A percentile compares a stretch with the other conserved stretches of the same genome.
These are phyloP conservation scores for Leucania comma DNA, from an alignment of 2,888 invertebrate species.

Conservation along the genomic window DNA sequence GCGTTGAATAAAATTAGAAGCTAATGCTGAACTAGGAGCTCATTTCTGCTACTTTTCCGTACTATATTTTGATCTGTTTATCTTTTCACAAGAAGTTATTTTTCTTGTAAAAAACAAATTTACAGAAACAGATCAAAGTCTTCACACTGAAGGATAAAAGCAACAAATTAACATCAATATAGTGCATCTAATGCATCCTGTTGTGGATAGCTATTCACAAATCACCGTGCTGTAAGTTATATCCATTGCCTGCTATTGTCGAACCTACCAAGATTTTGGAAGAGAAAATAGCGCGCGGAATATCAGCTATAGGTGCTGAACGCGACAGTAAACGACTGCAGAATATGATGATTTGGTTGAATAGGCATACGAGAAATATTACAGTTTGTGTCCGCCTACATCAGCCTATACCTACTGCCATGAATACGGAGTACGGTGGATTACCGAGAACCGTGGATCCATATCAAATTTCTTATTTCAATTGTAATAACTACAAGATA, in stretches of 20 bases:
- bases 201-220: not conserved
- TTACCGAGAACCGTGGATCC: not conserved
- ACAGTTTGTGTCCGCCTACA: not conserved
- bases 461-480: not conserved
- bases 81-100: too few species aligned
- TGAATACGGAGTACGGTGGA: not conserved
- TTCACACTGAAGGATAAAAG: too few species aligned
- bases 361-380: not conserved
- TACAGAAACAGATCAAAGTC: not conserved
- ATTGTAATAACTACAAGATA: not conserved
- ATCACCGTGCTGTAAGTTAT: too few species aligned
- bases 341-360: not conserved
- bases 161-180: not conserved
- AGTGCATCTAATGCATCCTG: not conserved
- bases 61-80: not conserved
- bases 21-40: not conserved
- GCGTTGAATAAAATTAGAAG: slow-evolving; percentile 24
- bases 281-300: too few species aligned
- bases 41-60: not conserved
- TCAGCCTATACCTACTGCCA: not conserved
- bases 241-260: too few species aligned
- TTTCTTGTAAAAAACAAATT: not conserved
- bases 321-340: not conserved
- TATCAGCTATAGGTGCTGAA: not conserved
- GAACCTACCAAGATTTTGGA: too few species aligned